Evolutionary conservation across 2,797 vertebrate species (phyloP), one percentile per base, ranked within the genome.

Genomic region (Pangasius larnaudii): DNA sequence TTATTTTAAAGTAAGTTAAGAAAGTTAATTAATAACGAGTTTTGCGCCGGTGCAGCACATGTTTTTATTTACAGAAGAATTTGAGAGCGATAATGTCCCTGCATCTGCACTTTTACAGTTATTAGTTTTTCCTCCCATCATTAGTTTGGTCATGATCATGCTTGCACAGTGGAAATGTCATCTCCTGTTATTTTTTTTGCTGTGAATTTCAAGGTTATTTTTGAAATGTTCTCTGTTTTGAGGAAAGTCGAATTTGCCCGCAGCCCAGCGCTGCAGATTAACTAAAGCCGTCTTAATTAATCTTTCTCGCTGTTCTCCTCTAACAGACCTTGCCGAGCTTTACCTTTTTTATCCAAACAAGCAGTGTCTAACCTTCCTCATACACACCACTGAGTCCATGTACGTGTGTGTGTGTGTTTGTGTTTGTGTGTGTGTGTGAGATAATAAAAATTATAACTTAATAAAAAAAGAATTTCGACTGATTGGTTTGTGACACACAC

Each of bases 251-350:
- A 91, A 92, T 93, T 89, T 89, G 94, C 95, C 94, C 94, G 89
- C 79, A 95, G 95, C 94, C 84, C 89, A 88, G 94, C 27, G 59
- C 82, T 82, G 85, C 93, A 92, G 94, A 93, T 89, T 92, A 91
- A 93, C 94, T 95, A 94, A 96, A 94, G 92, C 94, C 94, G 93
- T 95, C 93, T 96, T 95, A 96, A 96, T 96, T 95, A 95, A 94
- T 94, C 92, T 95, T 79, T 94, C 93, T 95, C 93, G 95, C 92
- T 90, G 93, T 93, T 96, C 92, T 94, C 94, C 94, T 95, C 95
- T 92, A 95, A 93, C 92, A 95, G 95, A 95, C 94, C 93, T 95
- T 96, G 93, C 91, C 92, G 92, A 67, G 77, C 24, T 56, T 84
- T 83, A 80, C 46, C 71, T 46, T 71, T 90, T 85, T 69, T 88